Evolutionary conservation across 2,797 vertebrate genomes (phyloP), one percentile per base, ranked within the genome.

Genomic region (Lacerta agilis): DNA sequence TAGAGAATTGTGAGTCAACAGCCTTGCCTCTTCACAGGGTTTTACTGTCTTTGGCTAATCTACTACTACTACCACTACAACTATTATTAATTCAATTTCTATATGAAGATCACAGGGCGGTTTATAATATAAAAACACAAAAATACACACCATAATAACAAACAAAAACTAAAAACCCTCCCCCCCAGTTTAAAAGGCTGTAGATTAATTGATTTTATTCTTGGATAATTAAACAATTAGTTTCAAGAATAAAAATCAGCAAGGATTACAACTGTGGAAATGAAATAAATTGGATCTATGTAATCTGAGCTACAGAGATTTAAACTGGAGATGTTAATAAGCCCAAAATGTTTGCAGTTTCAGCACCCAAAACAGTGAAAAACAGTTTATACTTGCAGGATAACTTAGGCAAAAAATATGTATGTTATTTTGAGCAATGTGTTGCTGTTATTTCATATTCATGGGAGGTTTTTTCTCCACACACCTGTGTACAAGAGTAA

Each of bases 321-420:
- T 41, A 64, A 82, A 41, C 1, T 45, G 9, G 25, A n/a, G 66
- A 3, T 29, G 8, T 41, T 10, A 82, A n/a, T 43, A 67, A 29
- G 41, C 25, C 9, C 17, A 33, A 3, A 67, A n/a, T 69, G 5
- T 29, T n/a, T 67, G 4, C 29, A 29, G 27, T n/a, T 29, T 2
- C 64, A 41, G 41, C 41, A 20, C 29, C 45, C 18, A 2, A 49
- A 43, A 69, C 27, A 69, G 25, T 27, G 27, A 29, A 1, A 0
- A 85, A 66, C 81, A 1, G 3, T 23, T 8, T 67, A 23, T 5
- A 1, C 3, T 55, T 38, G 17, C 49, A 77, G 7, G 64, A 49
- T n/a, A 64, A 20, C 71, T 64, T 45, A 43, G 7, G 2, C 8
- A 86, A 55, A 82, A 27, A 58, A 27, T 8, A 41, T 41, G 43